A percentile compares a stretch with the other conserved stretches of the same genome.
Conservation (phyloP, 2,797 vertebrate species). For the Mus minutoides region DNA sequence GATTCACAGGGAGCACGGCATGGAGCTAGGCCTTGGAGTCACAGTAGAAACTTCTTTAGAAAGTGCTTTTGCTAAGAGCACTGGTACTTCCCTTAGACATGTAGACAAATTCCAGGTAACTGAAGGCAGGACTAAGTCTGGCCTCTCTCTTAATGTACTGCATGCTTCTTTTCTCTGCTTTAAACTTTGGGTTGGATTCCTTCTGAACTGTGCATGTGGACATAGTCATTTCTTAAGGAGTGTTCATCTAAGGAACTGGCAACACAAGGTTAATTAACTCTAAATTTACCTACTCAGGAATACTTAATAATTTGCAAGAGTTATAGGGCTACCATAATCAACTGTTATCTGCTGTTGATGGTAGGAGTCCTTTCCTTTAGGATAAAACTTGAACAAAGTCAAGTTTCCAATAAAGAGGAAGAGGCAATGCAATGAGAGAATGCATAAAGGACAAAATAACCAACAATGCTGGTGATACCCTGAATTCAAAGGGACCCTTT, state of each 20-base stretch:
- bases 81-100: neutral
- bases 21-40: neutral
- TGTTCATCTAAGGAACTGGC: neutral
- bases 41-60: neutral
- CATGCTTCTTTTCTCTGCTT: neutral
- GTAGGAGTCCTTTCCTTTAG: neutral
- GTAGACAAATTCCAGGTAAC: neutral
- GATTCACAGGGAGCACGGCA: neutral
- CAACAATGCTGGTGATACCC: neutral
- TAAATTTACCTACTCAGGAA: neutral
- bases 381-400: neutral
- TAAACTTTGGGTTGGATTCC: neutral
- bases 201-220: neutral
- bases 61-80: neutral
- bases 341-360: neutral
- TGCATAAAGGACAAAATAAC: neutral
- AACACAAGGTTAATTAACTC: neutral
- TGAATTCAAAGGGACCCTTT: neutral
- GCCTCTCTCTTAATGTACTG: neutral
- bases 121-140: neutral
- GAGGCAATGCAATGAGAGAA: neutral
- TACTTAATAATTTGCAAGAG: neutral
- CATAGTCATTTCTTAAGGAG: neutral
- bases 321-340: neutral
- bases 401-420: slow-evolving; percentile 17